Conservation (phyloP, 2,113 vertebrate genomes). For the Paratilapia polleni region DNA sequence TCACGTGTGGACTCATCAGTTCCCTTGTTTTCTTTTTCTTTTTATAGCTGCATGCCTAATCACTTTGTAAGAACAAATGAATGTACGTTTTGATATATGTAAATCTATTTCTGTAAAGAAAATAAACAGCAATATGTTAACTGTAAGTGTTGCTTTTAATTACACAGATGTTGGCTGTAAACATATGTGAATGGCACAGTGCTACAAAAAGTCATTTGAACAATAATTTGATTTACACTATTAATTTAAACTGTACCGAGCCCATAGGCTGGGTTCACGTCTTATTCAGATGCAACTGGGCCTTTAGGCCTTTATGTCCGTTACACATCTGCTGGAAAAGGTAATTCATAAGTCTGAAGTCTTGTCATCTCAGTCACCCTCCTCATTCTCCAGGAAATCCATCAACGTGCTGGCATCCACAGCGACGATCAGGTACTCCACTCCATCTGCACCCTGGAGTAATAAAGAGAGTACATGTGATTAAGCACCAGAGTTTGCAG, state of each 20-base stretch:
- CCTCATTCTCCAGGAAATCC: constrained; percentile 91
- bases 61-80: constrained; percentile 52
- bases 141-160: constrained; percentile 53
- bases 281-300: background rate
- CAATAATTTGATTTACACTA: background rate
- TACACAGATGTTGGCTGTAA: background rate
- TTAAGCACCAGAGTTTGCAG: background rate
- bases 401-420: constrained; percentile 87
- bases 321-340: background rate
- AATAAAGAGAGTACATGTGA: background rate
- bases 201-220: background rate
- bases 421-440: constrained; percentile 92
- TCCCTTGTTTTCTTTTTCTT: background rate
- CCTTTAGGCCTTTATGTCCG: too few relatives aligned
- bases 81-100: constrained; percentile 62
- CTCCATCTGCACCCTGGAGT: constrained; percentile 90
- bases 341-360: background rate
- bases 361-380: constrained; percentile 76
- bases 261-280: background rate
- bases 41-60: constrained; percentile 35
- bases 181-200: constrained; percentile 2
- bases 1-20: background rate
- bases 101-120: constrained; percentile 65
- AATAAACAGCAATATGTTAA: constrained; percentile 40
- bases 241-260: background rate